These are phyloP conservation scores for Plusia festucae DNA, from an alignment of 2,888 invertebrate species.

Conservation along the genomic window DNA sequence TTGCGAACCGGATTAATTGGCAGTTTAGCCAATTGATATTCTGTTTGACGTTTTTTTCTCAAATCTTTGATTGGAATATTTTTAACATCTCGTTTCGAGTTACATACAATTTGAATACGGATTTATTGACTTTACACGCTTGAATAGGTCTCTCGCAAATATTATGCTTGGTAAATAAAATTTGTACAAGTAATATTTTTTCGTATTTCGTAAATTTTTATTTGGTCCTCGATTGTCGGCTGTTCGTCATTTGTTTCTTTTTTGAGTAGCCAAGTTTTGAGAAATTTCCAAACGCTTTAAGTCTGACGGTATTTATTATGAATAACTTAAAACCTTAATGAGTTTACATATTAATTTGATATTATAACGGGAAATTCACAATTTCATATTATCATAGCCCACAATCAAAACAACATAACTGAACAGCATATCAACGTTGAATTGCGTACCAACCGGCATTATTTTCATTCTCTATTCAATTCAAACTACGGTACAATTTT, in stretches of 20 bases:
- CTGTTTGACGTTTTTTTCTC: constrained; percentile 25
- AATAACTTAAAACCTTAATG: too few relatives aligned
- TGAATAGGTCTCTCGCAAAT: constrained; percentile 6
- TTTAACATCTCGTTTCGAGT: constrained; percentile 4
- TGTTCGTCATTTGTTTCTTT: neutral
- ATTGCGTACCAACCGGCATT: neutral
- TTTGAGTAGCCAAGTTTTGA: neutral
- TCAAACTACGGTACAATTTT: constrained; percentile 6
- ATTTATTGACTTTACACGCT: constrained; percentile 1
- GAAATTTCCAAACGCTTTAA: too few relatives aligned
- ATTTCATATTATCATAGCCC: neutral
- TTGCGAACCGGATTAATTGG: constrained; percentile 50
- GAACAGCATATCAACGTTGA: too few relatives aligned
- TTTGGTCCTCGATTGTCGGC: neutral
- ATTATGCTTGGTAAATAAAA: constrained; percentile 1
- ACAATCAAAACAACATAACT: neutral
- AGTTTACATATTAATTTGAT: too few relatives aligned
- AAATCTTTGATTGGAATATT: constrained; percentile 40
- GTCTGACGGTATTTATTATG: too few relatives aligned
- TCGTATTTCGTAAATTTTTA: neutral
- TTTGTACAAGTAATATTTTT: neutral
- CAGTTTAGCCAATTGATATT: constrained; percentile 40
- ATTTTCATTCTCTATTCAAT: constrained; percentile 5
- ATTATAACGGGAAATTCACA: too few relatives aligned
- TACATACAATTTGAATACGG: constrained; percentile 6